Evolutionary conservation across 37 sponge, comb jelly and placozoan genomes (phyloP).

Genomic region (Theonella swinhoei): DNA sequence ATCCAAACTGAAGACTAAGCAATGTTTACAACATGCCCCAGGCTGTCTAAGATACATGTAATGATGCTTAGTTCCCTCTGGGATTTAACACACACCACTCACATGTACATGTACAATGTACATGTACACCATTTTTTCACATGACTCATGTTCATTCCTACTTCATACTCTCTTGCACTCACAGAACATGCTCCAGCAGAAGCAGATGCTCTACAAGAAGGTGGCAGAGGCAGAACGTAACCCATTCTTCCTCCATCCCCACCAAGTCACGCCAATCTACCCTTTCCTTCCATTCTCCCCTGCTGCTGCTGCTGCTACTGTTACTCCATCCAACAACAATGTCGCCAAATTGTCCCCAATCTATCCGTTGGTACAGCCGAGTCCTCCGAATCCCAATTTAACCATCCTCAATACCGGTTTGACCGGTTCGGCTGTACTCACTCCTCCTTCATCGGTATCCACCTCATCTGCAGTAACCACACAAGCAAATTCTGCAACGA

Average conservation of each 20-base stretch:
- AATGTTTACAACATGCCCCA: no score
- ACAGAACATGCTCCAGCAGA: conserved; percentile 3
- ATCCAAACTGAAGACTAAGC: no score
- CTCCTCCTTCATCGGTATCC: not conserved
- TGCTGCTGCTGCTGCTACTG: not conserved
- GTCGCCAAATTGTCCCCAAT: conserved; percentile 3
- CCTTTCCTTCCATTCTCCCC: conserved; percentile 33
- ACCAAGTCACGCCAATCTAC: conserved; percentile 19
- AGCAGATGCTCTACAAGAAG: conserved; percentile 44
- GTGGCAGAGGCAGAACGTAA: conserved; percentile 38
- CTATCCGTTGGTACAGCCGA: conserved; percentile 37
- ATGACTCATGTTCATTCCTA: no score
- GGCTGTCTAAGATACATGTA: no score
- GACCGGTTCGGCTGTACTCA: not conserved
- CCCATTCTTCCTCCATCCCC: conserved; percentile 42
- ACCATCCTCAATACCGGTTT: not conserved
- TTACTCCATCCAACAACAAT: not conserved
- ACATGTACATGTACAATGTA: no score
- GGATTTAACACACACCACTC: no score
- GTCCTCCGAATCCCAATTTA: not conserved
- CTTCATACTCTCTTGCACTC: no score
- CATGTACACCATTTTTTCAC: no score
- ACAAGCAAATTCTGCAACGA: not conserved
- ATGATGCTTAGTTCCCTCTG: no score
- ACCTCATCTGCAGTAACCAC: not conserved